Conservation (phyloP, 2,113 vertebrate species). For the Percopsis transmontana region DNA sequence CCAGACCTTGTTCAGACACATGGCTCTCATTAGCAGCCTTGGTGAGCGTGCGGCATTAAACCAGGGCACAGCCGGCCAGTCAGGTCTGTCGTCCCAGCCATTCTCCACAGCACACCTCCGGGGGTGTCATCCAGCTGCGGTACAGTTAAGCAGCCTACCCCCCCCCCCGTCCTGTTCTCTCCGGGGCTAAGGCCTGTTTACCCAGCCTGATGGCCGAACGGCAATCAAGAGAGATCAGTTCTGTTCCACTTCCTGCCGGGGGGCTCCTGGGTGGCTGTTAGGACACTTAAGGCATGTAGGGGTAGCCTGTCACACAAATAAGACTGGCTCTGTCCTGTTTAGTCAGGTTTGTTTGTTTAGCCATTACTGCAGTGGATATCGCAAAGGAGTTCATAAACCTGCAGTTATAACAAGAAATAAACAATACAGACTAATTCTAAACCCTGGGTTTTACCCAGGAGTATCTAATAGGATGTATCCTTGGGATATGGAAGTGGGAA, state of each 20-base stretch:
- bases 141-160: neutral
- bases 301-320: constrained; percentile 17
- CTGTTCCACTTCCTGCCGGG: constrained; percentile 49
- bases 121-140: constrained; percentile 7
- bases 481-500: too few relatives aligned
- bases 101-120: constrained; percentile 22
- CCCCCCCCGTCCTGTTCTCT: constrained; percentile 13
- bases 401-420: too few relatives aligned
- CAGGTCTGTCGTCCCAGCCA: constrained; percentile 40
- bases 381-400: too few relatives aligned
- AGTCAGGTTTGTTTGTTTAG: too few relatives aligned
- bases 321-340: too few relatives aligned
- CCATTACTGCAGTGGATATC: too few relatives aligned
- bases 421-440: too few relatives aligned
- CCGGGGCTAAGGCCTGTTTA: constrained; percentile 45
- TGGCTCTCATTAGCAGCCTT: constrained; percentile 46
- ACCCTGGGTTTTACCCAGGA: too few relatives aligned
- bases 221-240: constrained; percentile 50
- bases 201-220: constrained; percentile 53
- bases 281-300: constrained; percentile 24
- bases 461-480: too few relatives aligned
- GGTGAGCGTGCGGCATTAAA: constrained; percentile 40
- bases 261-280: constrained; percentile 47
- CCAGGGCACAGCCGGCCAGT: constrained; percentile 25
- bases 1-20: constrained; percentile 64